Percentiles rank a stretch among this genome's conserved stretches.
These are phyloP conservation scores for Polydesmus complanatus DNA, from an alignment of 2,888 invertebrate genomes.

Conservation along the genomic window DNA sequence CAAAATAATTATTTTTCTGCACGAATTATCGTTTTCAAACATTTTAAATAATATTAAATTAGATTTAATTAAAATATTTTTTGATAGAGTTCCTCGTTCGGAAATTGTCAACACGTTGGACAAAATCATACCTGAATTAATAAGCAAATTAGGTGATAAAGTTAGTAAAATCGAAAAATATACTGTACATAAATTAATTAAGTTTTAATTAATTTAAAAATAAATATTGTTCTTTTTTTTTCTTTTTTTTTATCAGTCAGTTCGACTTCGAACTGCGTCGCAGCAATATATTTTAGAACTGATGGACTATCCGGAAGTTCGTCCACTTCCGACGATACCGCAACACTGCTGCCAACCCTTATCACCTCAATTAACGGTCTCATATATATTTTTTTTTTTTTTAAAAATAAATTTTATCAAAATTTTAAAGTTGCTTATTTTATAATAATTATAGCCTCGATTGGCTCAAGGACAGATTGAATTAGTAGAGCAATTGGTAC, in stretches of 20 bases:
- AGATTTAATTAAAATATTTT: neutral
- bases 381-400: too few species aligned
- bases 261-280: constrained; percentile 14
- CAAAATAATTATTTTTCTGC: too few species aligned
- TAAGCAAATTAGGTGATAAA: constrained; percentile 75
- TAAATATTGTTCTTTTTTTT: constrained; percentile 1
- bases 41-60: neutral
- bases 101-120: constrained; percentile 72
- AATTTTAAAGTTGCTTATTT: too few species aligned
- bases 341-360: constrained; percentile 69
- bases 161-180: constrained; percentile 26
- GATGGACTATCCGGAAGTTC: constrained; percentile 18
- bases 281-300: constrained; percentile 17
- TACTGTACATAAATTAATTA: neutral
- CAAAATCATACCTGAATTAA: constrained; percentile 62
- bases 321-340: constrained; percentile 62
- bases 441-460: constrained; percentile 73
- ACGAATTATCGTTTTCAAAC: neutral
- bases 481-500: constrained; percentile 72
- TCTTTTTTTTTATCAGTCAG: constrained; percentile 15
- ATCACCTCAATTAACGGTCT: constrained; percentile 64
- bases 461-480: constrained; percentile 70
- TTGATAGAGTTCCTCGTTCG: constrained; percentile 56
- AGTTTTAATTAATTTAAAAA: constrained; percentile 7
- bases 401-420: too few species aligned